phyloP scores from a whole-genome alignment of 2,888 invertebrate species.

The Lithosia quadra region DNA sequence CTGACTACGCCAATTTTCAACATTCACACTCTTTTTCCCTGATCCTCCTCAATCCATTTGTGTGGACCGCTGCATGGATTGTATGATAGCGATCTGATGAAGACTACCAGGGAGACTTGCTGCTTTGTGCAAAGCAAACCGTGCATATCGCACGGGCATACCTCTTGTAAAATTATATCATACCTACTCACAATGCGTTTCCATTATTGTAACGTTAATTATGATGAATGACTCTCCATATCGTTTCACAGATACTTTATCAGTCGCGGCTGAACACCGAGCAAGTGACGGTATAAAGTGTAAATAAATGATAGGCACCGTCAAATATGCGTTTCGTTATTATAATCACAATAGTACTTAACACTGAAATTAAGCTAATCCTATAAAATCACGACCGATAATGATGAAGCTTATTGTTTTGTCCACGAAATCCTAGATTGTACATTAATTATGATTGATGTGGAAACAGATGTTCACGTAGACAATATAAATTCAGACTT shows the following conservation, averaged over 20 bases:
- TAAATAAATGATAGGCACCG: no score
- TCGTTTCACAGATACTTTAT: neutral
- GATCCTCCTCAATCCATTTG: no score
- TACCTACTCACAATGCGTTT: neutral
- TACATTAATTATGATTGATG: slow-evolving; percentile 35
- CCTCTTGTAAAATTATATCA: neutral
- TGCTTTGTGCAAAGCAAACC: neutral
- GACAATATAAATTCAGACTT: slow-evolving; percentile 15
- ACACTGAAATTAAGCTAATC: neutral
- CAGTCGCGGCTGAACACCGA: neutral
- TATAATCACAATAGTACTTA: neutral
- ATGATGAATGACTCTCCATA: neutral
- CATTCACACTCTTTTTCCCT: no score
- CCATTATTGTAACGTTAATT: neutral
- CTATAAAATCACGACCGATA: slow-evolving; percentile 14
- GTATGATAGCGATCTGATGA: no score
- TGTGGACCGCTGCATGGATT: no score
- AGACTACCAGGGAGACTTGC: no score
- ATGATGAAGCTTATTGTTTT: slow-evolving; percentile 17
- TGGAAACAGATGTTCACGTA: slow-evolving; percentile 14
- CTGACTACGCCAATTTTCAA: no score
- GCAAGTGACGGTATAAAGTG: neutral
- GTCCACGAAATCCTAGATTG: slow-evolving; percentile 38
- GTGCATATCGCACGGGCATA: no score
- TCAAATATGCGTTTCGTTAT: neutral